Conservation (phyloP, 2,113 vertebrate species). For the Eleginops maclovinus region DNA sequence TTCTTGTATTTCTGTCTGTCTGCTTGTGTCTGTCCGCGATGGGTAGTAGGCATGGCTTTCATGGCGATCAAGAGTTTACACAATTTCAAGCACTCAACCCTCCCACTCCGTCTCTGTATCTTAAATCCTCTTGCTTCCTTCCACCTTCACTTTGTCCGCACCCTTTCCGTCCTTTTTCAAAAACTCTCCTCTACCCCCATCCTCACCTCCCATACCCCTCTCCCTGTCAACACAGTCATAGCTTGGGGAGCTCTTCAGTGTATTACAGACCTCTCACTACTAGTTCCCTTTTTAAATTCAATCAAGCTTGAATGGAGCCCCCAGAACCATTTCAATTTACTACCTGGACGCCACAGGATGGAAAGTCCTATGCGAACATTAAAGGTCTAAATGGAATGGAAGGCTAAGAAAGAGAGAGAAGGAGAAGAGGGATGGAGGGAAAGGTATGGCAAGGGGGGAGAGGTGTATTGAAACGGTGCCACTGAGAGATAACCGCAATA, state of each 20-base stretch:
- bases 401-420: constrained; percentile 28
- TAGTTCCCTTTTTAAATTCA: constrained; percentile 78
- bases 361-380: constrained; percentile 69
- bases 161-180: neutral
- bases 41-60: constrained; percentile 86
- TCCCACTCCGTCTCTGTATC: neutral
- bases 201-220: constrained; percentile 14
- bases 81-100: constrained; percentile 59
- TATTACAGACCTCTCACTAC: constrained; percentile 72
- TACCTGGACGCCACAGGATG: constrained; percentile 69
- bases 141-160: constrained; percentile 29
- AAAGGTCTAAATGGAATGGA: constrained; percentile 68
- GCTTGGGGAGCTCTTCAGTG: constrained; percentile 67
- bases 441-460: constrained; percentile 35
- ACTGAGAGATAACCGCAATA: constrained; percentile 64
- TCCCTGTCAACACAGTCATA: constrained; percentile 62
- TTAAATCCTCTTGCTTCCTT: neutral
- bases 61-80: constrained; percentile 81
- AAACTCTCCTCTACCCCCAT: constrained; percentile 4
- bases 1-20: constrained; percentile 56
- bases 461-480: constrained; percentile 52
- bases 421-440: constrained; percentile 38
- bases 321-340: constrained; percentile 80
- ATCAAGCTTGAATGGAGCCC: constrained; percentile 72
- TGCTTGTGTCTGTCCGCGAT: constrained; percentile 53